These are phyloP conservation scores for Crypturellus tataupa DNA, from an alignment of 2,797 vertebrate species.

Conservation along the genomic window DNA sequence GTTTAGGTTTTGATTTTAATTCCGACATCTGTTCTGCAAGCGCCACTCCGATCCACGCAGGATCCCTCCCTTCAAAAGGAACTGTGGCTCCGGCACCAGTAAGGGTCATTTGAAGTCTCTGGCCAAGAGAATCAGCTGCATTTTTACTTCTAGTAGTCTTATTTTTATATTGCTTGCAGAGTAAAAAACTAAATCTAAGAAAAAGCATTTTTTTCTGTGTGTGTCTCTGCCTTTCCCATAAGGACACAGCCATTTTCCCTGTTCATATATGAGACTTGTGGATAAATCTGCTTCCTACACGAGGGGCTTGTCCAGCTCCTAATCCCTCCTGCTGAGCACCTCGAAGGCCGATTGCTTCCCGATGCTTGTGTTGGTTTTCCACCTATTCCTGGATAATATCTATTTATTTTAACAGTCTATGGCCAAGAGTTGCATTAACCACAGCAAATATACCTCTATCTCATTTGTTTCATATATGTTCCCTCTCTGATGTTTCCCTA, in stretches of 20 bases:
- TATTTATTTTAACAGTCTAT: rapidly evolving
- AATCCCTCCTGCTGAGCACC: rapidly evolving
- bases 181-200: background rate
- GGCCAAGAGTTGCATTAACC: background rate
- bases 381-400: background rate
- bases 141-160: background rate
- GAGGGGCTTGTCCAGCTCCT: rapidly evolving
- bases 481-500: background rate
- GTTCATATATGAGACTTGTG: background rate
- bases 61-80: background rate
- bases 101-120: background rate
- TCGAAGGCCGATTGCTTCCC: background rate
- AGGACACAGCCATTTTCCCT: no score
- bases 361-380: rapidly evolving
- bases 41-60: background rate
- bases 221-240: no score
- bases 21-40: background rate
- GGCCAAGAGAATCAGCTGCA: background rate
- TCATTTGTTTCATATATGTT: background rate
- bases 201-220: rapidly evolving
- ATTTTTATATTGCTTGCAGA: background rate
- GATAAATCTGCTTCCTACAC: background rate
- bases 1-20: slow-evolving; percentile 12
- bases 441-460: no score
- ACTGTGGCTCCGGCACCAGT: background rate